Conservation (phyloP, 1,140 invertebrate species). For the Sminthurides bifidus region DNA sequence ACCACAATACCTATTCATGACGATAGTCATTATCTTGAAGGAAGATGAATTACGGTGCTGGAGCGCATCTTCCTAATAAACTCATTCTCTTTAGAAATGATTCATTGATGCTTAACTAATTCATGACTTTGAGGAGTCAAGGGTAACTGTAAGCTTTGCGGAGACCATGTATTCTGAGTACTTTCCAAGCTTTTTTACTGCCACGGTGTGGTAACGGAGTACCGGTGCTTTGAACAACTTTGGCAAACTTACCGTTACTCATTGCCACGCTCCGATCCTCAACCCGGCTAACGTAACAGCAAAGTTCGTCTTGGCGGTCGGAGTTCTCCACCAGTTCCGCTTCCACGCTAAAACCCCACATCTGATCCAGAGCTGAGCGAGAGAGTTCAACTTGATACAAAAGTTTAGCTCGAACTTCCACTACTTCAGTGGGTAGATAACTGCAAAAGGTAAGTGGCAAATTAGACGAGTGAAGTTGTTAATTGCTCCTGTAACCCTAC, state of each 20-base stretch:
- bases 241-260: slow-evolving; percentile 65
- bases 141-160: too few species aligned
- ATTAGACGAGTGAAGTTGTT: too few species aligned
- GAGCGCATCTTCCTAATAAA: too few species aligned
- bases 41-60: too few species aligned
- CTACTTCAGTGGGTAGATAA: slow-evolving; percentile 86
- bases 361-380: slow-evolving; percentile 73
- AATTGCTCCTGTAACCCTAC: too few species aligned
- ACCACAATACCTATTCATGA: too few species aligned
- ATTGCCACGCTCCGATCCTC: slow-evolving; percentile 89
- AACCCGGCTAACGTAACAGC: slow-evolving; percentile 89
- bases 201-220: too few species aligned
- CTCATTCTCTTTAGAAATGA: too few species aligned
- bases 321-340: slow-evolving; percentile 91
- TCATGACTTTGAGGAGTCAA: too few species aligned
- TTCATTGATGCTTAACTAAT: too few species aligned
- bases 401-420: slow-evolving; percentile 92
- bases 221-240: neutral
- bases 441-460: slow-evolving; percentile 50
- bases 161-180: neutral
- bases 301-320: slow-evolving; percentile 88
- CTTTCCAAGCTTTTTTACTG: neutral
- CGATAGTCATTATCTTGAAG: too few species aligned
- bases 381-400: slow-evolving; percentile 91
- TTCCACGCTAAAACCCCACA: slow-evolving; percentile 96